Evolutionary conservation across 2,797 vertebrate genomes (phyloP), one percentile per base, ranked within the genome.

Genomic region (Rhynchonycteris naso): DNA sequence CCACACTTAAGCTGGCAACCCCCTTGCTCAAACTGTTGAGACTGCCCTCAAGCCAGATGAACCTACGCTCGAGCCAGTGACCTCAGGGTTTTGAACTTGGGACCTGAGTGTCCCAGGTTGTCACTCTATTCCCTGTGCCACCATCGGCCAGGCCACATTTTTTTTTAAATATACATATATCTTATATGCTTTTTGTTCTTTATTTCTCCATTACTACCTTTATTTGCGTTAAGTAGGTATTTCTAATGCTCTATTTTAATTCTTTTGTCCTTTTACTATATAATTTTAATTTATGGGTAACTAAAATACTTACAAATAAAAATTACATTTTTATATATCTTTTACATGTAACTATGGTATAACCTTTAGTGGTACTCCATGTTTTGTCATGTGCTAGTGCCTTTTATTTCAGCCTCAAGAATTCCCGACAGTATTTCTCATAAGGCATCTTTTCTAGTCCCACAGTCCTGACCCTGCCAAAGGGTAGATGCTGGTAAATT

Each of bases 371-470:
- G 0, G 12, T 85, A 72, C 14, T 7, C 24, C 61, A 28, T 84
- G n/a, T 88, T 68, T 68, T 38, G 68, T 66, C 52, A 66, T 38
- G 38, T 59, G 16, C 61, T 91, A 94, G 16, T 91, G 4, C 14
- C 15, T 4, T 94, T 91, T 74, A 74, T 74, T 91, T 91, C 59
- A 91, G 5, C 19, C 59, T 86, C 8, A 91, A 86, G 75, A 91
- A 35, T 2, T 38, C 38, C n/a, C 26, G 26, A 66, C 66, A 52
- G 2, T 63, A 30, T 68, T 81, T 87, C 15, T 81, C 81, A 65
- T 7, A 72, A 26, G 65, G 0, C 30, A 24, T 85, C 14, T 50
- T 74, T 86, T 86, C 58, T 80, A 59, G 5, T 15, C 26, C 69
- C 74, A 85, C 13, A 30, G 30, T 85, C 47, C 74, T 85, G 18